phyloP scores from a whole-genome alignment of 2,113 vertebrate genomes.

The Sclerurus mexicanus region DNA sequence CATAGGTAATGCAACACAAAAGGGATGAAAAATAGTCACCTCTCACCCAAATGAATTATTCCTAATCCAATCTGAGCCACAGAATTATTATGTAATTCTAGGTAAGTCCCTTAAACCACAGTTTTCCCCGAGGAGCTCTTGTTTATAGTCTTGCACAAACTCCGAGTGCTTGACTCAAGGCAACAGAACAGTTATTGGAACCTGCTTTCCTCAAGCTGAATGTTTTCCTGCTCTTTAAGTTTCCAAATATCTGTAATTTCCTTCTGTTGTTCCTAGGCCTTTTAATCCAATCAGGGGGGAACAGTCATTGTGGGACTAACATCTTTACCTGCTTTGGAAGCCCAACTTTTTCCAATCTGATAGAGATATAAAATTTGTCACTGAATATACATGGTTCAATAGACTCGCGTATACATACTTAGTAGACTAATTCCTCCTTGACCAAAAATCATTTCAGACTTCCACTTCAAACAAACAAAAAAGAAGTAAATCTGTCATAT shows the following conservation, averaged over 20 bases:
- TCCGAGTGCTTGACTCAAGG: background rate
- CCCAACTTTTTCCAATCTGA: background rate
- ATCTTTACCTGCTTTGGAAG: constrained; percentile 6
- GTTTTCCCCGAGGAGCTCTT: background rate
- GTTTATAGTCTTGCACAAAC: background rate
- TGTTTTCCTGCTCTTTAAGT: background rate
- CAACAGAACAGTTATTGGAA: background rate
- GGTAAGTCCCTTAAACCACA: background rate
- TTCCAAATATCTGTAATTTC: background rate
- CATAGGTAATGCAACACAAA: background rate
- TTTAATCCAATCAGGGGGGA: background rate
- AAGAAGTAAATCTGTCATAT: constrained; percentile 25
- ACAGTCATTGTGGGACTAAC: background rate
- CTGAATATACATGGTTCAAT: background rate
- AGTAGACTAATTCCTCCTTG: constrained; percentile 26
- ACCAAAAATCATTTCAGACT: constrained; percentile 31
- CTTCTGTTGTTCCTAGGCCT: background rate
- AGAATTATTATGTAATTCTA: background rate
- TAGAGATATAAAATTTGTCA: constrained; percentile 29
- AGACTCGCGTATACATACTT: background rate
- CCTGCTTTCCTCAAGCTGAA: background rate
- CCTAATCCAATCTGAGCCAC: background rate
- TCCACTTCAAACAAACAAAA: constrained; percentile 47
- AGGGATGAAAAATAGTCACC: background rate
- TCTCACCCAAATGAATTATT: background rate